Evolutionary conservation across 2,797 vertebrate species (phyloP).

Genomic region (Benthosema pterotum): DNA sequence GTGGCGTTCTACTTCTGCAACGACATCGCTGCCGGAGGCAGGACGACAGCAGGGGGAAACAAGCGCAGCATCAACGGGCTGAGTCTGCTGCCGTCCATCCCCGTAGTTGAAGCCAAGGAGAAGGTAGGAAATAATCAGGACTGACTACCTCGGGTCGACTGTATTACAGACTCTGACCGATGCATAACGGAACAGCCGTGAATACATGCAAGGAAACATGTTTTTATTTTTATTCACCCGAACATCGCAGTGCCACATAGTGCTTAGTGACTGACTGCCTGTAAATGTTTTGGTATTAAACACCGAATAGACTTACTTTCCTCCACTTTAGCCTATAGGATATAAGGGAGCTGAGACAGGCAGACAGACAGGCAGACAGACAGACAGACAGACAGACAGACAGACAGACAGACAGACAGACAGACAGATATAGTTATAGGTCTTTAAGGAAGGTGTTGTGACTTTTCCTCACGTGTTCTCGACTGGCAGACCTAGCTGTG

Average conservation of each 20-base stretch:
- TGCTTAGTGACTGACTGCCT: too few species aligned
- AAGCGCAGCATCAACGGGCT: constrained; percentile 48
- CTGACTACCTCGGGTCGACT: too few species aligned
- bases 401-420: neutral
- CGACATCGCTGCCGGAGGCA: constrained; percentile 35
- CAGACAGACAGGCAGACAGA: too few species aligned
- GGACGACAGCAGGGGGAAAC: constrained; percentile 60
- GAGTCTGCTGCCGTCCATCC: constrained; percentile 66
- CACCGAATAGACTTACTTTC: too few species aligned
- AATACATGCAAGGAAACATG: too few species aligned
- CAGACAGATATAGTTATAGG: neutral
- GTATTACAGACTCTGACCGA: too few species aligned
- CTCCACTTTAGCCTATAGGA: too few species aligned
- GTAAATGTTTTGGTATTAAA: too few species aligned
- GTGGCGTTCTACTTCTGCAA: constrained; percentile 67
- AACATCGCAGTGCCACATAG: too few species aligned
- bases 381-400: neutral
- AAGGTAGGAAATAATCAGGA: constrained; percentile 77
- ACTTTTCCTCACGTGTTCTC: constrained; percentile 3
- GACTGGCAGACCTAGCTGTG: neutral
- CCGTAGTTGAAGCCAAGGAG: constrained; percentile 77
- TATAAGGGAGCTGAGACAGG: too few species aligned
- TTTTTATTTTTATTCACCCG: too few species aligned
- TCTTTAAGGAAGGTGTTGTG: neutral
- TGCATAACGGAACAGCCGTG: too few species aligned